phyloP scores from a whole-genome alignment of 2,888 invertebrate species.

The Mactromeris polynyma region DNA sequence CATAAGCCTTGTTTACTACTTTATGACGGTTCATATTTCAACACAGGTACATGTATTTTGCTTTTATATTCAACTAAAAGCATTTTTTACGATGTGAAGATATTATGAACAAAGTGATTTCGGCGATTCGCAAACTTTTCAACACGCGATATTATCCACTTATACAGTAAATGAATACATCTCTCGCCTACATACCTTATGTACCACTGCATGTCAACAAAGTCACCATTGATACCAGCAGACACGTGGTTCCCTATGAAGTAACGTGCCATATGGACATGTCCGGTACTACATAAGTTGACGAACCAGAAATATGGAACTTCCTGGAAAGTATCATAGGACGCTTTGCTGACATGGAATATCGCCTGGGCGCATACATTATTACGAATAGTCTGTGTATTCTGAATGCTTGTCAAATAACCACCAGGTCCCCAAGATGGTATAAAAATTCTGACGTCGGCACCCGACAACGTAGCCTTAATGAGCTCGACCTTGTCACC shows the following conservation, averaged over 20 bases:
- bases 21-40: too few species aligned
- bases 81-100: too few species aligned
- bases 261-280: slow-evolving; percentile 67
- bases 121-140: too few species aligned
- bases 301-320: slow-evolving; percentile 70
- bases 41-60: too few species aligned
- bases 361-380: slow-evolving; percentile 69
- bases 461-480: slow-evolving; percentile 65
- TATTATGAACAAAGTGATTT: too few species aligned
- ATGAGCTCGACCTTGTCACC: slow-evolving; percentile 70
- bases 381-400: slow-evolving; percentile 67
- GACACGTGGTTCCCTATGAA: slow-evolving; percentile 68
- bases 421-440: slow-evolving; percentile 71
- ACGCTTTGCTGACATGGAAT: slow-evolving; percentile 65
- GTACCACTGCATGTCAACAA: slow-evolving; percentile 68
- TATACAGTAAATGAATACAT: too few species aligned
- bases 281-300: slow-evolving; percentile 66
- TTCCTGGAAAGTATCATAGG: slow-evolving; percentile 64
- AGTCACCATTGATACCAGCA: slow-evolving; percentile 58
- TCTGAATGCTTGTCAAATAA: slow-evolving; percentile 68
- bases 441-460: slow-evolving; percentile 70
- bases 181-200: slow-evolving; percentile 59
- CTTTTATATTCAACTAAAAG: too few species aligned
- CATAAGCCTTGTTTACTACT: too few species aligned
- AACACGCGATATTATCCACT: too few species aligned